phyloP scores from a whole-genome alignment of 2,113 vertebrate species.

The Cephalopterus ornatus region DNA sequence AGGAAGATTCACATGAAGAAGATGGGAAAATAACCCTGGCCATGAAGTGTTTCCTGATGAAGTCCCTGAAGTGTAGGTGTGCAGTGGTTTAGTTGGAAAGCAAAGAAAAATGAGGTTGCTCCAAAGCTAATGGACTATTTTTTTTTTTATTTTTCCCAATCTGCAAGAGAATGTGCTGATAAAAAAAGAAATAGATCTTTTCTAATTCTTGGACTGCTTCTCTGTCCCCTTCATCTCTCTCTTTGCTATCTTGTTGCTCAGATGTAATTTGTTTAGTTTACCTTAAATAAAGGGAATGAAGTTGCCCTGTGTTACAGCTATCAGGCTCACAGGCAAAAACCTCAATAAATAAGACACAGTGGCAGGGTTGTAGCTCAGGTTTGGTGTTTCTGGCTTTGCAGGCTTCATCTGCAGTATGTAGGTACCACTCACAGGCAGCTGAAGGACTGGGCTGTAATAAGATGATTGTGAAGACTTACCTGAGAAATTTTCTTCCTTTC shows the following conservation, averaged over 20 bases:
- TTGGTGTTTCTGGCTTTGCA: not conserved
- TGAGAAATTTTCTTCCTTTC: not conserved
- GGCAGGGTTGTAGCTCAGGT: not conserved
- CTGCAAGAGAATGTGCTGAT: constrained; percentile 61
- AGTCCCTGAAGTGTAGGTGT: constrained; percentile 38
- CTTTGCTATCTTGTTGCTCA: constrained; percentile 18
- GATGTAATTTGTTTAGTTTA: constrained; percentile 52
- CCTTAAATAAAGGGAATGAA: constrained; percentile 9
- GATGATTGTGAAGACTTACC: not conserved
- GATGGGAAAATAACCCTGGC: not conserved
- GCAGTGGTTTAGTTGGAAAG: constrained; percentile 67
- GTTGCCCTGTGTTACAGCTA: not conserved
- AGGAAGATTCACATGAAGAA: not conserved
- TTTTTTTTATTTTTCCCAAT: not conserved
- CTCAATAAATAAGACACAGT: not conserved
- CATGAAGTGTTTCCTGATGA: not conserved
- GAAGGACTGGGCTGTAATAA: not conserved
- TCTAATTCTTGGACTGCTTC: constrained; percentile 61
- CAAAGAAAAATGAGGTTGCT: constrained; percentile 71
- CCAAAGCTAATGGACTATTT: constrained; percentile 58
- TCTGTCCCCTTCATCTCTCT: constrained; percentile 51
- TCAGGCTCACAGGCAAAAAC: not conserved
- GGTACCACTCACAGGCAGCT: not conserved
- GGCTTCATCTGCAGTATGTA: not conserved
- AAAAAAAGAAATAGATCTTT: constrained; percentile 67